Evolutionary conservation across 2,113 vertebrate genomes (phyloP), one percentile per base, ranked within the genome.

Genomic region (Dasyurus viverrinus): DNA sequence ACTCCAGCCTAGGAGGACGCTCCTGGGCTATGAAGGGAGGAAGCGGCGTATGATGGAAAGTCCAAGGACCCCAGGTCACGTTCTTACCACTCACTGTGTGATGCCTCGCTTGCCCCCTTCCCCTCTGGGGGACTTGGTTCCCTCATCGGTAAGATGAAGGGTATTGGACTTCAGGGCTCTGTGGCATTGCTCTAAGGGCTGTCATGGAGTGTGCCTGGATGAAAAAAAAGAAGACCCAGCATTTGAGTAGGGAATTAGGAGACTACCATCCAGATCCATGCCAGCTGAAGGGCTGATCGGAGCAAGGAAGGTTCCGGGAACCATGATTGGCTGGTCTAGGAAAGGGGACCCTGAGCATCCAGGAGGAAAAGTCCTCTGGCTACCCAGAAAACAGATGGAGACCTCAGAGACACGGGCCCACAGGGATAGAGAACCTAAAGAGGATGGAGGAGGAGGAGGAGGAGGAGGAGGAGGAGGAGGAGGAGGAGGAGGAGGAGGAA

Each of bases 111-210:
- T 84, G 93, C 53, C 19, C 53, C 26, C n/a, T 94, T 91, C 90
- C 27, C 26, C 19, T n/a, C 24, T 94, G n/a, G 60, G 89, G 89
- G 47, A 60, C 92, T 96, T 54, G 52, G 46, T 24, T 24, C 95
- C 55, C 25, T 68, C 48, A 68, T 53, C 57, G 92, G 89, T 89
- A 55, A 90, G 92, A 60, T 53, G 90, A 89, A 47, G 60, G 90
- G 48, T 53, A 68, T 94, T 95, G 60, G 60, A 36, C 60, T 76
- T 76, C 68, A 76, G 68, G 68, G 68, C 30, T 84, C 68, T 84
- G 42, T 84, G 68, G 42, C 68, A 84, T 84, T 84, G n/a, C 36
- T 42, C 19, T 84, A 84, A 84, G 68, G 68, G 36, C 4, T 84
- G n/a, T 84, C 16, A 84, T 42, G 19, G 25, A 50, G 53, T 48